Conservation (phyloP, 2,797 vertebrate species). For the Graptemys geographica region DNA sequence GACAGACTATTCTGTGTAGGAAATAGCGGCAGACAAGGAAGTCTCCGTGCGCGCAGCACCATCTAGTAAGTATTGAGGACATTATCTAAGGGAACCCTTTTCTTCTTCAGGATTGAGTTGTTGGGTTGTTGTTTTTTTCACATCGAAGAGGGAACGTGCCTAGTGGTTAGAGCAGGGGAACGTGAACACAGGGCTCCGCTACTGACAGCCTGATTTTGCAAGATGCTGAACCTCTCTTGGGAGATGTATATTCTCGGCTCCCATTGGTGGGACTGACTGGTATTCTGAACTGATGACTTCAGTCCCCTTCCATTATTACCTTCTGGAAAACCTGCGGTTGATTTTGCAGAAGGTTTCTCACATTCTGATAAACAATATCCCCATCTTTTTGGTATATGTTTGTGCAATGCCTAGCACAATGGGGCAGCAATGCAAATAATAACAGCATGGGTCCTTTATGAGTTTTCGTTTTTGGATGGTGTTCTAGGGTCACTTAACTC, state of each 20-base stretch:
- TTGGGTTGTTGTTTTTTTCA: not conserved
- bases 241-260: not conserved
- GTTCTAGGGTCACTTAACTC: not conserved
- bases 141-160: not conserved
- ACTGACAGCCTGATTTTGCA: not conserved
- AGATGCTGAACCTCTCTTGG: not conserved
- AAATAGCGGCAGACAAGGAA: not conserved
- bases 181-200: no score
- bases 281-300: not conserved
- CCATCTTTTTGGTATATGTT: not conserved
- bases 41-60: not conserved
- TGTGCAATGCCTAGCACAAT: no score
- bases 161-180: not conserved
- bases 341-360: not conserved
- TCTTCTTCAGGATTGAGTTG: not conserved
- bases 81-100: not conserved
- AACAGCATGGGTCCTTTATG: not conserved
- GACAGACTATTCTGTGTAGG: conserved; percentile 26
- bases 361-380: no score
- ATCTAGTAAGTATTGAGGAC: conserved; percentile 39
- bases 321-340: not conserved
- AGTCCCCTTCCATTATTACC: not conserved
- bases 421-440: not conserved
- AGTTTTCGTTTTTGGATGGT: not conserved
- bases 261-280: not conserved